These are phyloP conservation scores for Sebastes steindachneri DNA, from an alignment of 2,797 vertebrate species.

Conservation along the genomic window DNA sequence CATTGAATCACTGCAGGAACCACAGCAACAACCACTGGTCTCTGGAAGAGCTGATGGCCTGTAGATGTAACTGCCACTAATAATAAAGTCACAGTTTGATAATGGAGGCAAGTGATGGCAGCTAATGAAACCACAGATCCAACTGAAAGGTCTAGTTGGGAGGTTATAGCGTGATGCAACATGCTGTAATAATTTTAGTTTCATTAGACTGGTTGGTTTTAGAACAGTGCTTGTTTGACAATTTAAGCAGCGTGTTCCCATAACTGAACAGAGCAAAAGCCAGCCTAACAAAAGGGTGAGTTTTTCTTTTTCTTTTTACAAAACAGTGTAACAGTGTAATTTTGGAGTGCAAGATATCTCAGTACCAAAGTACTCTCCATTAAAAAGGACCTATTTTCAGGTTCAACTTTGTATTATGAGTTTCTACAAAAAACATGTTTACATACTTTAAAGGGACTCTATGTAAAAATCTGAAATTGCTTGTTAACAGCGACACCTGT, in stretches of 20 bases:
- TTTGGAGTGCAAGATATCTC: background rate
- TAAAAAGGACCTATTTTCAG: background rate
- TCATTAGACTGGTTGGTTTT: background rate
- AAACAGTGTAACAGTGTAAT: background rate
- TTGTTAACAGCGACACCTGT: no score
- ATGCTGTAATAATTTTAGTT: background rate
- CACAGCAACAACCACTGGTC: background rate
- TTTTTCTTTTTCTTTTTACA: background rate
- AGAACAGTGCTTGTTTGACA: background rate
- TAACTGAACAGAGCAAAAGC: background rate
- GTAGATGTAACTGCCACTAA: slow-evolving; percentile 7
- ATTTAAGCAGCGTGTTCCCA: background rate
- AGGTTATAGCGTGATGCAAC: slow-evolving; percentile 9
- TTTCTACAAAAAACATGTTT: no score
- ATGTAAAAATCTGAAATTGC: no score
- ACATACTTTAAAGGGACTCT: no score
- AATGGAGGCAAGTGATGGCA: background rate
- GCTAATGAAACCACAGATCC: slow-evolving; percentile 16
- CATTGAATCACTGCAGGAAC: background rate
- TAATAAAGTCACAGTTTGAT: slow-evolving; percentile 14
- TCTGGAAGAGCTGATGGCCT: background rate
- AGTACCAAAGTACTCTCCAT: background rate
- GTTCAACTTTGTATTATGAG: no score
- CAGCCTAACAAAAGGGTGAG: background rate
- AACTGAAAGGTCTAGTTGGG: background rate